Evolutionary conservation across 2,113 vertebrate genomes (phyloP), one percentile per base, ranked within the genome.

Genomic region (Aspidoscelis tigris): DNA sequence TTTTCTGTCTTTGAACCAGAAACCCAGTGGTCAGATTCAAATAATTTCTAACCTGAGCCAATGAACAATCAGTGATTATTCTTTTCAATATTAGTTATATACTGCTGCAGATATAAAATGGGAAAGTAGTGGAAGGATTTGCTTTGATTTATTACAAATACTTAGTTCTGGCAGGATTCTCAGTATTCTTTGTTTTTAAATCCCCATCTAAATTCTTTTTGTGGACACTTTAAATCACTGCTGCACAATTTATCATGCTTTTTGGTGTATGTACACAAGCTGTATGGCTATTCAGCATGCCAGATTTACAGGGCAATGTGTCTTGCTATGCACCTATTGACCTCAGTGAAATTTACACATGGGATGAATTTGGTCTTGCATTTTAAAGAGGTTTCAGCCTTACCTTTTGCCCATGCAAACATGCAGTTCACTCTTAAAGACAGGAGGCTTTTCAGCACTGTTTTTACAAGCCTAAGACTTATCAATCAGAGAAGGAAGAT

Each of bases 101-200:
- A 76, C 88, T 78, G 85, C 80, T 89, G 72, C 81, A 81, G 43
- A 80, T 89, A 73, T 86, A 88, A 86, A 88, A 88, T 74, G 47
- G 88, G 86, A 81, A 80, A 66, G 64, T 58, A 61, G 55, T 53
- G 70, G 16, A 69, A 73, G 43, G 44, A 78, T 82, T 70, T 82
- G 64, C 50, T 74, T 47, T 85, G 50, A 82, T 85, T 90, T 94
- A 81, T 83, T 86, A 84, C 81, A 90, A 81, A 85, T 82, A 47
- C 33, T 93, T 86, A 50, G 86, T 90, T 66, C 76, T 85, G 55
- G 82, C 81, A 83, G 65, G 84, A 89, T 81, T 79, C 86, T 76
- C n/a, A 43, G 74, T n/a, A 70, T 88, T 65, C 66, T 82, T 78
- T 81, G 80, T 24, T 78, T 86, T 93, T 86, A 87, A 88, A 89